Percentiles rank a stretch among this genome's conserved stretches.
These are phyloP conservation scores for Vanacampus margaritifer DNA, from an alignment of 2,113 vertebrate genomes.

Conservation along the genomic window DNA sequence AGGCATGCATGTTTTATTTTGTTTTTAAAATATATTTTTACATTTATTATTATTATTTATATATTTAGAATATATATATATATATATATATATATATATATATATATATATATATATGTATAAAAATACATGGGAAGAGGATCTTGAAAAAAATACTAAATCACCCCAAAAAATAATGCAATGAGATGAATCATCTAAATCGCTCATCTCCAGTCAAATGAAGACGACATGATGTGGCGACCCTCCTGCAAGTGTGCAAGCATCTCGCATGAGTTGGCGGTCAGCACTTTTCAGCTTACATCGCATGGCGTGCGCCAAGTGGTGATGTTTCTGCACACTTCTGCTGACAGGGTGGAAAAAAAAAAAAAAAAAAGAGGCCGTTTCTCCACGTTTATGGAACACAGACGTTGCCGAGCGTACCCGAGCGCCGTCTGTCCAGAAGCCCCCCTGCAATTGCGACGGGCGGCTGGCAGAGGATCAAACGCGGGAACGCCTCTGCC, in stretches of 20 bases:
- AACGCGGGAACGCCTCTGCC: slow-evolving; percentile 50
- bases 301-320: slow-evolving; percentile 37
- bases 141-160: too few relatives aligned
- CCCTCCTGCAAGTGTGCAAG: slow-evolving; percentile 36
- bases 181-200: too few relatives aligned
- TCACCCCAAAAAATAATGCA: too few relatives aligned
- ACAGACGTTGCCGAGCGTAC: not conserved
- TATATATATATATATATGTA: too few relatives aligned
- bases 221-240: slow-evolving; percentile 1
- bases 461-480: slow-evolving; percentile 50
- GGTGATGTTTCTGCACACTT: slow-evolving; percentile 40
- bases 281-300: slow-evolving; percentile 56
- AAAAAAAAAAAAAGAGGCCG: slow-evolving; percentile 22
- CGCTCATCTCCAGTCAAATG: not conserved
- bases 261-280: slow-evolving; percentile 54
- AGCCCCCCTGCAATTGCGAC: slow-evolving; percentile 27
- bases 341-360: slow-evolving; percentile 61
- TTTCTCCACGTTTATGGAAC: slow-evolving; percentile 6
- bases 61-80: too few relatives aligned
- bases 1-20: too few relatives aligned
- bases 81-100: too few relatives aligned
- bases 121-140: too few relatives aligned
- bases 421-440: slow-evolving; percentile 30
- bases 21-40: too few relatives aligned
- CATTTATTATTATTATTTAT: too few relatives aligned